Evolutionary conservation across 2,113 vertebrate genomes (phyloP), one percentile per base, ranked within the genome.

Genomic region (Etheostoma cragini): DNA sequence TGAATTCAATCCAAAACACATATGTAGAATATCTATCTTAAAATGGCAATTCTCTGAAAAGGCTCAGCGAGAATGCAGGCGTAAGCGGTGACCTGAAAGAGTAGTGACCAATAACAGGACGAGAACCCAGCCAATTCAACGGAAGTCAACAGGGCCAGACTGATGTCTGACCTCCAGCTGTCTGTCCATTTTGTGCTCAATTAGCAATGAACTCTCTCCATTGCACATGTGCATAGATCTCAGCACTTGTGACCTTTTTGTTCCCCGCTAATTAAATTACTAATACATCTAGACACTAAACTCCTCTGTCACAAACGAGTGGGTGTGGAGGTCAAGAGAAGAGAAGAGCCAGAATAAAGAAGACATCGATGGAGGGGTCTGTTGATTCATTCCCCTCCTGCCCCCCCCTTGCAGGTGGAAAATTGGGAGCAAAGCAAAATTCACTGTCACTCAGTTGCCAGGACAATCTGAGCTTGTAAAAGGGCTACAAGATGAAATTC

Each of bases 151-250:
- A 46, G 75, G 78, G 76, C 72, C 75, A 71, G 80, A 85, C 85
- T 86, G 88, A 94, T 87, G 86, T 61, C 85, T 87, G 90, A 88
- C 90, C 87, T 90, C 87, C 90, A 90, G 90, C 90, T 93, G 91
- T 93, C 92, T 83, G 83, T 76, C 84, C 75, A 81, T 87, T 90
- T 89, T 88, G 78, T 83, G 83, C 83, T 92, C 88, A 93, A 86
- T 93, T 91, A 92, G 70, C 79, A 82, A 83, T 88, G 66, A 89
- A 87, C 80, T 80, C 82, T 82, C 67, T 79, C 47, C 14, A 13
- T 58, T 1, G 26, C 83, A 82, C 85, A 79, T 76, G 84, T 74
- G 82, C 71, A 81, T 64, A 73, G 62, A 83, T 69, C 76, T 69
- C 52, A 21, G 64, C 17, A 30, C 64, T n/a, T 8, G 47, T 87